Percentiles rank a stretch among this genome's conserved stretches.
phyloP scores from a whole-genome alignment of 1,140 invertebrate species.

The Drosophila aff. region DNA sequence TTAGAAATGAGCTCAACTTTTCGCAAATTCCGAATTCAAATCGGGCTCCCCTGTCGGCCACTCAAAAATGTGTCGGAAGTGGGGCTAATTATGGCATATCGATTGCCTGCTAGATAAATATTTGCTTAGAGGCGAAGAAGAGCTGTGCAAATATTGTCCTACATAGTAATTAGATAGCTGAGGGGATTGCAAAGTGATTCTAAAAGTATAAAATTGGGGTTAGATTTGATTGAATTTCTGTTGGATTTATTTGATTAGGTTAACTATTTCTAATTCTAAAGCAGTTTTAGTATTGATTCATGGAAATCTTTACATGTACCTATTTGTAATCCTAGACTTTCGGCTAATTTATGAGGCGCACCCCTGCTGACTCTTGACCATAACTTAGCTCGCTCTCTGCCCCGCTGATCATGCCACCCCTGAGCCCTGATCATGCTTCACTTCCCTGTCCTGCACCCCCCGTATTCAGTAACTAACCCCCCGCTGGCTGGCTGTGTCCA shows the following conservation, averaged over 20 bases:
- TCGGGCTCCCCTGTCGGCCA: slow-evolving; percentile 1
- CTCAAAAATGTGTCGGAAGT: slow-evolving; percentile 36
- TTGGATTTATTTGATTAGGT: too few relatives aligned
- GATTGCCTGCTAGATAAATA: slow-evolving; percentile 16
- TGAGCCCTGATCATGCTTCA: background rate
- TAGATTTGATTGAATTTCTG: background rate
- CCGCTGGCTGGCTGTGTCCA: slow-evolving; percentile 16
- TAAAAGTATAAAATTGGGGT: background rate
- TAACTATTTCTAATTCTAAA: too few relatives aligned
- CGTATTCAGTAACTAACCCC: slow-evolving; percentile 1
- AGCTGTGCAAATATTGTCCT: slow-evolving; percentile 24
- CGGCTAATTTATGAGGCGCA: slow-evolving; percentile 15
- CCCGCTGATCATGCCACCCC: slow-evolving; percentile 18
- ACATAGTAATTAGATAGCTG: slow-evolving; percentile 15
- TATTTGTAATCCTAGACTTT: slow-evolving; percentile 1
- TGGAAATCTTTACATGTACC: background rate
- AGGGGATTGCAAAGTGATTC: background rate
- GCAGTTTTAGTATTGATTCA: background rate
- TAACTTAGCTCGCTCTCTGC: slow-evolving; percentile 20
- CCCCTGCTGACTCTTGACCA: slow-evolving; percentile 7
- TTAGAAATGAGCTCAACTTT: slow-evolving; percentile 35
- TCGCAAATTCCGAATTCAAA: slow-evolving; percentile 18
- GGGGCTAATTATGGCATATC: slow-evolving; percentile 39
- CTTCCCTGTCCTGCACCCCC: background rate
- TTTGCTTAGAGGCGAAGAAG: background rate